phyloP scores from a whole-genome alignment of 2,888 invertebrate species.

The Nemoura dubitans region DNA sequence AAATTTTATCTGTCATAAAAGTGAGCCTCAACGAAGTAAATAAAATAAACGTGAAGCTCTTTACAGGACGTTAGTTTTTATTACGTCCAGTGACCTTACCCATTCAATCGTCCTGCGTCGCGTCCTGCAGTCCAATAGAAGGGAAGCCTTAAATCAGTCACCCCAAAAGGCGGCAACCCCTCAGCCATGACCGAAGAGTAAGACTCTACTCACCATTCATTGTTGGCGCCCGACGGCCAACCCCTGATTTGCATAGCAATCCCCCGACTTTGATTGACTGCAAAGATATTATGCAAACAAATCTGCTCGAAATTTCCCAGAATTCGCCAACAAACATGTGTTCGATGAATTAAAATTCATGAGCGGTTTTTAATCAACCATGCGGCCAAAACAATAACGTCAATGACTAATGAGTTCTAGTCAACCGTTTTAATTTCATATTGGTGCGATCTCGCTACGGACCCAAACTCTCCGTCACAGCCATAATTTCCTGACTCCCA shows the following conservation, averaged over 20 bases:
- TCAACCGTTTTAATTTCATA: background rate
- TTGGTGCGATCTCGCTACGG: background rate
- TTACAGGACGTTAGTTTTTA: background rate
- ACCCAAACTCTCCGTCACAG: background rate
- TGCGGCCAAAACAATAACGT: background rate
- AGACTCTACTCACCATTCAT: background rate
- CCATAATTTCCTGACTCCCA: background rate
- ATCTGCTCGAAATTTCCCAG: background rate
- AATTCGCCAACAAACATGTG: background rate
- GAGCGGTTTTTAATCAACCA: background rate
- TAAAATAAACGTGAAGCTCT: background rate
- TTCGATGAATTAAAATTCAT: background rate
- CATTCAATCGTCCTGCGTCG: background rate
- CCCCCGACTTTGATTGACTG: constrained; percentile 1
- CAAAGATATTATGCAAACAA: background rate
- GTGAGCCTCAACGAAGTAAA: background rate
- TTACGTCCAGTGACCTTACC: background rate
- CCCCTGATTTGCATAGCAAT: background rate
- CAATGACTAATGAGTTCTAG: background rate
- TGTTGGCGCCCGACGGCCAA: background rate
- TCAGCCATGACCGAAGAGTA: background rate
- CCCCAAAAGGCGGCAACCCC: background rate
- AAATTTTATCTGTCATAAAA: background rate
- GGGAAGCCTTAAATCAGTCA: background rate
- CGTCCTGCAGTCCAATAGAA: background rate